Conservation (phyloP, 2,113 vertebrate species). For the Labrus mixtus region DNA sequence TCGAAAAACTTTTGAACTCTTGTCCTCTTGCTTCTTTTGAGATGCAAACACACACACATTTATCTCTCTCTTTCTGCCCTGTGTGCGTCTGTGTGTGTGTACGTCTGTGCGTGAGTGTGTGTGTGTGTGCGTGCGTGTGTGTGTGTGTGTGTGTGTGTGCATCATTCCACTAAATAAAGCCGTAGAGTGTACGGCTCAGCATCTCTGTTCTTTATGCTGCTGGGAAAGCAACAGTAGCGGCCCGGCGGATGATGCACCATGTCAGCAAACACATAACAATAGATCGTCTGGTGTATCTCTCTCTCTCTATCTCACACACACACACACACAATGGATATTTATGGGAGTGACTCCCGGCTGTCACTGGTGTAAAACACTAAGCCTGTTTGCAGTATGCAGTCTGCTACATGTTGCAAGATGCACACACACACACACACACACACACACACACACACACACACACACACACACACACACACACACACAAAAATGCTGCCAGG, state of each 20-base stretch:
- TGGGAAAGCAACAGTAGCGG: constrained; percentile 67
- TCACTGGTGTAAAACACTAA: constrained; percentile 48
- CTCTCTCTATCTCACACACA: constrained; percentile 6
- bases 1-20: constrained; percentile 12
- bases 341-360: constrained; percentile 48
- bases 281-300: constrained; percentile 54
- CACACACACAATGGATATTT: constrained; percentile 44
- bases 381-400: constrained; percentile 35
- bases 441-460: constrained; percentile 13
- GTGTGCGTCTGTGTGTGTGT: not conserved
- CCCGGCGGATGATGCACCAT: constrained; percentile 70
- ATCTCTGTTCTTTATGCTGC: constrained; percentile 79
- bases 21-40: not conserved
- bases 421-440: constrained; percentile 5
- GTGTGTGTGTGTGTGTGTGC: constrained; percentile 39
- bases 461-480: constrained; percentile 1
- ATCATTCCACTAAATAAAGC: constrained; percentile 74
- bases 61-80: not conserved
- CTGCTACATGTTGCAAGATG: constrained; percentile 31
- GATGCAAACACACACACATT: constrained; percentile 5
- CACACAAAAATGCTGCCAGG: constrained; percentile 18
- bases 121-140: constrained; percentile 21
- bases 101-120: not conserved
- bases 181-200: constrained; percentile 78
- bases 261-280: constrained; percentile 86